phyloP scores from a whole-genome alignment of 64 coral and sea anemone genomes.

The Acropora yongei region DNA sequence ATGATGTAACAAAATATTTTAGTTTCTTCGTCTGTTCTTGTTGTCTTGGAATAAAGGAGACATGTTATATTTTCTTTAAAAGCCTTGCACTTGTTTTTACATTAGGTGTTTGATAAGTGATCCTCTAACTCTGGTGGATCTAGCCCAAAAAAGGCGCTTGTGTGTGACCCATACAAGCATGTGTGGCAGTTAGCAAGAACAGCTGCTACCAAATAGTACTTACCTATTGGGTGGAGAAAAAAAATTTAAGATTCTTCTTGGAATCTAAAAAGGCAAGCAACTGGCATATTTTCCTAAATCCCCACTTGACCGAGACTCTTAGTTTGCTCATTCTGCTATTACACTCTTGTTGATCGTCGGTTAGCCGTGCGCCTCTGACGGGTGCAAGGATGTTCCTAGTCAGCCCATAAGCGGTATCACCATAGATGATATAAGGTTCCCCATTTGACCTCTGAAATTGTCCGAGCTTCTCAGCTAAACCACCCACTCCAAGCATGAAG shows the following conservation, averaged over 20 bases:
- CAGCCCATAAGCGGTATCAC: background rate
- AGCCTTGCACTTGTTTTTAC: background rate
- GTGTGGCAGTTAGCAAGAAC: no score
- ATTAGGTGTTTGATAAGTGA: no score
- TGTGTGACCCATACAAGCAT: no score
- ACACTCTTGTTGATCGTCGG: background rate
- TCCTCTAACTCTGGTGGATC: no score
- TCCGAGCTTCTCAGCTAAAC: no score
- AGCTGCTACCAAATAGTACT: no score
- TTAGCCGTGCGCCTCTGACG: background rate
- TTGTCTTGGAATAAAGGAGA: background rate
- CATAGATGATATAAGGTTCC: no score
- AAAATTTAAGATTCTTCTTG: background rate
- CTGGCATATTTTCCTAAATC: background rate
- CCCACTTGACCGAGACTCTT: background rate
- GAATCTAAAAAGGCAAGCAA: background rate
- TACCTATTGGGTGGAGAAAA: no score
- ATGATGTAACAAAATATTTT: no score
- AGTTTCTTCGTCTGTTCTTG: background rate
- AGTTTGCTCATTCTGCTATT: constrained; percentile 4
- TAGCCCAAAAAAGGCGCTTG: no score
- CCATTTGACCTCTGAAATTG: no score
- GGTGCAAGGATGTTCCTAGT: background rate
- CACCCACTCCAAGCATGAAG: no score
- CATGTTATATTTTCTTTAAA: background rate